Percentiles rank a stretch among this genome's conserved stretches.
phyloP scores from a whole-genome alignment of 2,113 vertebrate genomes.

The Ancistrus triradiatus region DNA sequence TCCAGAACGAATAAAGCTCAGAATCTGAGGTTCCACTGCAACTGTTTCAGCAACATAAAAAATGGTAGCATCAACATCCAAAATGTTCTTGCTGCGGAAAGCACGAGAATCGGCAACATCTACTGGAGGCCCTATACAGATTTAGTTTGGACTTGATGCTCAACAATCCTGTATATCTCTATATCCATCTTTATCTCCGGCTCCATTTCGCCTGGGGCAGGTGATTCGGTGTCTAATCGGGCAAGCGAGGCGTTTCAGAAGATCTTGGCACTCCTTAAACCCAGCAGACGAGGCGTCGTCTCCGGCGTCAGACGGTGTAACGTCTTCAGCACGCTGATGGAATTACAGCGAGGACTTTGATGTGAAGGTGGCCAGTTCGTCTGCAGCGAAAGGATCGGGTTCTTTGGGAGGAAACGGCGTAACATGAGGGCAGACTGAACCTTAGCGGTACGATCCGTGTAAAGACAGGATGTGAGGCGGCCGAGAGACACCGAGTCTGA shows the following conservation, averaged over 20 bases:
- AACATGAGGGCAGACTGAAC: slow-evolving; percentile 25
- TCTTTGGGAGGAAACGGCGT: slow-evolving; percentile 37
- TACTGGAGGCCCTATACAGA: no score
- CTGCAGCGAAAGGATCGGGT: slow-evolving; percentile 39
- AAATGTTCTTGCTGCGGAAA: no score
- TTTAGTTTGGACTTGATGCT: no score
- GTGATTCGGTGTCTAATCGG: slow-evolving; percentile 21
- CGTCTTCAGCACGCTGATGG: slow-evolving; percentile 40
- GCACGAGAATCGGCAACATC: no score
- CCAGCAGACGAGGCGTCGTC: slow-evolving; percentile 43
- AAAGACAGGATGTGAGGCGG: slow-evolving; percentile 57
- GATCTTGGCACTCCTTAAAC: slow-evolving; percentile 37
- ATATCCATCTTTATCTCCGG: no score
- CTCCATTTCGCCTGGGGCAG: slow-evolving; percentile 1
- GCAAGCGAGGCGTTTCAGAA: slow-evolving; percentile 24
- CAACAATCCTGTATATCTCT: no score
- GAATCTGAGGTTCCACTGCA: no score
- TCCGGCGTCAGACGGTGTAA: slow-evolving; percentile 41
- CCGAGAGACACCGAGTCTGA: slow-evolving; percentile 62
- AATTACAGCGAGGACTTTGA: slow-evolving; percentile 42
- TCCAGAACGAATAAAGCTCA: no score
- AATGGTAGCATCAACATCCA: no score
- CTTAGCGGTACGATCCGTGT: slow-evolving; percentile 45
- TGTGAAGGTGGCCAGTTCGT: slow-evolving; percentile 34
- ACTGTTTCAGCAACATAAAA: no score